Evolutionary conservation across 2,113 vertebrate genomes (phyloP), one percentile per base, ranked within the genome.

Genomic region (Nannospalax galili): DNA sequence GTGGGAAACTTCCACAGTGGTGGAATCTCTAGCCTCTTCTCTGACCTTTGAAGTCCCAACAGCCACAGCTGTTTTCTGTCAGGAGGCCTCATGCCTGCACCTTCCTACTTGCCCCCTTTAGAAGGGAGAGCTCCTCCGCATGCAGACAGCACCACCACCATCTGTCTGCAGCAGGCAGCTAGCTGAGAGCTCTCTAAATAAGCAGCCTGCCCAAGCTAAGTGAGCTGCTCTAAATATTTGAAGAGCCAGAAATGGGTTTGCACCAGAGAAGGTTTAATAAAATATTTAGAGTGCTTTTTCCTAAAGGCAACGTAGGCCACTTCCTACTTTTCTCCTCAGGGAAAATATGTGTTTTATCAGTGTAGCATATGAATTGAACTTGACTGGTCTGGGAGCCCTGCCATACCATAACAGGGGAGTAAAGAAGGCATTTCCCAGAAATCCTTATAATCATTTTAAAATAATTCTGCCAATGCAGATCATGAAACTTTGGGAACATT

Each of bases 201-300:
- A 90, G 87, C 5, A 78, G 80, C 90, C 58, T 93, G 94, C 93
- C 48, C 26, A 12, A 5, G 1, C 80, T 94, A 97, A 96, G 14
- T 84, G 87, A 93, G 82, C 58, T 82, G 45, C 8, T 96, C 67
- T 96, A 93, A 95, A 96, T 96, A 96, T 95, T 77, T 96, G 91
- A 96, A 97, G 73, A 40, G 96, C 95, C 62, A 75, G 64, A 96
- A 84, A 93, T 96, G 82, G 91, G 56, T 79, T 40, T 96, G 35
- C 52, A 95, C 81, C 67, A 85, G 91, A 94, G 69, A 56, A 86
- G 15, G n/a, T 96, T 95, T 91, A 95, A 92, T 98, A 97, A 98
- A 98, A 97, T 96, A 97, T 96, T 98, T 97, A 97, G 93, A 70
- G 84, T 84, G 62, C 30, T 90, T 91, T 98, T 95, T 95, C 91